These are phyloP conservation scores for Sinopyrophorus schimmeli DNA, from an alignment of 2,888 invertebrate species.

Conservation along the genomic window DNA sequence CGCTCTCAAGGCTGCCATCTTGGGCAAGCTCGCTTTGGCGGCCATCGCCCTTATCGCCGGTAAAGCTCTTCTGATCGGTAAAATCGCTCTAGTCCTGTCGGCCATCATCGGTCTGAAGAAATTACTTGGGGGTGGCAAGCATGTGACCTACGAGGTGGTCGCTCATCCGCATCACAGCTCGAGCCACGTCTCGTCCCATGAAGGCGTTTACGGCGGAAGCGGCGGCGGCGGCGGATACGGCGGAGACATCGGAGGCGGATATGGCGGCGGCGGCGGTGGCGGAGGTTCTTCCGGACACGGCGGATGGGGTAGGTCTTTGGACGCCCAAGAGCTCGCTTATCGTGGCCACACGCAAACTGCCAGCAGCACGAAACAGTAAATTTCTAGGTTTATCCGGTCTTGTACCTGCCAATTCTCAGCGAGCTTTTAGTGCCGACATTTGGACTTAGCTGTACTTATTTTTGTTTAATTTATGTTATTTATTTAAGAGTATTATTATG, in stretches of 20 bases:
- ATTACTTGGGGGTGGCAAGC: conserved; percentile 72
- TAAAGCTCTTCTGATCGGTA: conserved; percentile 82
- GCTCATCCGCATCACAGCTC: conserved; percentile 80
- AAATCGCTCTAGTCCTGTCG: conserved; percentile 80
- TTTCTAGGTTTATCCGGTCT: conserved; percentile 39
- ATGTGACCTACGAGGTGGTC: conserved; percentile 86
- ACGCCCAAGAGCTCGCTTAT: conserved; percentile 79
- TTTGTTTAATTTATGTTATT: conserved; percentile 45
- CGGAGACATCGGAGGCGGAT: conserved; percentile 61
- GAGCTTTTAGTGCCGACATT: conserved; percentile 42
- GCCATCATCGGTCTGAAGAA: conserved; percentile 85
- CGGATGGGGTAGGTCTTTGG: conserved; percentile 76
- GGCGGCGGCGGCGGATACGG: conserved; percentile 58
- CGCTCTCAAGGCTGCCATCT: conserved; percentile 77
- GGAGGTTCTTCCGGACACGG: conserved; percentile 66
- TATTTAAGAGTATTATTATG: conserved; percentile 42
- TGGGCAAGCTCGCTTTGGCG: conserved; percentile 77
- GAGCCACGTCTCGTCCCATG: conserved; percentile 71
- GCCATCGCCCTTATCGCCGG: conserved; percentile 85
- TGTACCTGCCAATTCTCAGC: conserved; percentile 54
- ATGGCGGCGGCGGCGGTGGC: conserved; percentile 54
- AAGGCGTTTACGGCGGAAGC: conserved; percentile 60
- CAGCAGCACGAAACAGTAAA: conserved; percentile 56
- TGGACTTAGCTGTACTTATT: conserved; percentile 33
- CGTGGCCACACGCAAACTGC: conserved; percentile 65